phyloP scores from a whole-genome alignment of 1,140 invertebrate species.

The Stegodyphus dumicola region DNA sequence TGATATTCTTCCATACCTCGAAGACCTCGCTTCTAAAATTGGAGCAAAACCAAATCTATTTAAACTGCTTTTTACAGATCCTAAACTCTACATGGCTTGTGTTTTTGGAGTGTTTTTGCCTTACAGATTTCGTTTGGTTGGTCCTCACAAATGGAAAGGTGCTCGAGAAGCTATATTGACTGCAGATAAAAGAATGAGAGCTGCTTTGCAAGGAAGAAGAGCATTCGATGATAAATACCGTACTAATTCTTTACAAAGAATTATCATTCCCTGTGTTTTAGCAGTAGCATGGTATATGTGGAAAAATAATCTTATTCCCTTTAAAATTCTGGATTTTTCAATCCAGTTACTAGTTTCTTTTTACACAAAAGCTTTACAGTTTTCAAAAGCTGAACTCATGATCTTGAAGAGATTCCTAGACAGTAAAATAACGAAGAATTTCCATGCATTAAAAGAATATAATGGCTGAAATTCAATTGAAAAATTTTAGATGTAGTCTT shows the following conservation, averaged over 20 bases:
- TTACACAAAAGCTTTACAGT: not conserved
- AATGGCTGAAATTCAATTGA: too few relatives aligned
- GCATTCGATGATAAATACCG: not conserved
- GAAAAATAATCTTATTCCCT: not conserved
- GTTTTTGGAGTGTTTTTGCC: constrained; percentile 68
- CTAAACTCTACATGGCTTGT: constrained; percentile 60
- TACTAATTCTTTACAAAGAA: too few relatives aligned
- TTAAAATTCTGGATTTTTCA: not conserved
- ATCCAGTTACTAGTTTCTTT: not conserved
- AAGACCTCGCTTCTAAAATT: constrained; percentile 51
- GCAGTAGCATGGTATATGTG: not conserved
- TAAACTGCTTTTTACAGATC: constrained; percentile 61
- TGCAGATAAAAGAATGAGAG: constrained; percentile 47
- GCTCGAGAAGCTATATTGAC: constrained; percentile 66
- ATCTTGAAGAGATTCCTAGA: too few relatives aligned
- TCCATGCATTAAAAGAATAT: too few relatives aligned
- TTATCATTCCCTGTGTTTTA: not conserved
- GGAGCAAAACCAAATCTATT: constrained; percentile 56
- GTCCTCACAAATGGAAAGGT: constrained; percentile 67
- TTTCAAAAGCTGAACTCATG: too few relatives aligned
- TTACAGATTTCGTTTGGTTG: constrained; percentile 68
- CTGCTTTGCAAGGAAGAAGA: constrained; percentile 50
- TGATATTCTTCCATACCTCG: constrained; percentile 53
- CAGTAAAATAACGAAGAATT: too few relatives aligned
- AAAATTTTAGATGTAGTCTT: too few relatives aligned